Conservation (phyloP, 2,888 invertebrate genomes). For the Lasioglossum pauxillum region DNA sequence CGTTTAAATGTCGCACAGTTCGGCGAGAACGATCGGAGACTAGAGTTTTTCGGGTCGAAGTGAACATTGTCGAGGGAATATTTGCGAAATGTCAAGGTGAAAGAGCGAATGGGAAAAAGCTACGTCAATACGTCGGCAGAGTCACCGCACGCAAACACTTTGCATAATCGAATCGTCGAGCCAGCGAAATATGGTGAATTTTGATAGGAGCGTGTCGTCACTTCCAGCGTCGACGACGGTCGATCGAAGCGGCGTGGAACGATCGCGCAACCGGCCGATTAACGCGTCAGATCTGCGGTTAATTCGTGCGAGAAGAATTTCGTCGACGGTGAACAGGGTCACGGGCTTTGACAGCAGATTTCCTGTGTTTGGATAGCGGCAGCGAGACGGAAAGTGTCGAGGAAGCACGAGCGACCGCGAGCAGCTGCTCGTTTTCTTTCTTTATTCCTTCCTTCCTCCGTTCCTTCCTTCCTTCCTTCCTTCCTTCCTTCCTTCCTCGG, state of each 20-base stretch:
- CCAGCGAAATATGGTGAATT: conserved; percentile 16
- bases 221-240: not conserved
- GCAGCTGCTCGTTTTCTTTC: conserved; percentile 60
- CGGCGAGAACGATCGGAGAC: not conserved
- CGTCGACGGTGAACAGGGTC: conserved; percentile 5
- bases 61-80: not conserved
- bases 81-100: conserved; percentile 9
- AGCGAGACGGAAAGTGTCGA: conserved; percentile 12
- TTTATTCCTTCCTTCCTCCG: not conserved
- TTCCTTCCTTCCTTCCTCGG: conserved; percentile 1
- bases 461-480: conserved; percentile 33
- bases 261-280: not conserved
- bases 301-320: not conserved
- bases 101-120: not conserved
- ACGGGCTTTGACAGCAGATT: conserved; percentile 12
- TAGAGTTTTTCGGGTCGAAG: not conserved
- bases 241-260: conserved; percentile 8
- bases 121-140: not conserved
- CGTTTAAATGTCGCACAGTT: not conserved
- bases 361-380: conserved; percentile 49
- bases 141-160: not conserved
- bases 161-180: conserved; percentile 5
- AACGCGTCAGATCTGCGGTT: not conserved
- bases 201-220: conserved; percentile 20
- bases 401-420: conserved; percentile 40